These are phyloP conservation scores for Morus bassanus DNA, from an alignment of 2,797 vertebrate genomes.

Conservation along the genomic window DNA sequence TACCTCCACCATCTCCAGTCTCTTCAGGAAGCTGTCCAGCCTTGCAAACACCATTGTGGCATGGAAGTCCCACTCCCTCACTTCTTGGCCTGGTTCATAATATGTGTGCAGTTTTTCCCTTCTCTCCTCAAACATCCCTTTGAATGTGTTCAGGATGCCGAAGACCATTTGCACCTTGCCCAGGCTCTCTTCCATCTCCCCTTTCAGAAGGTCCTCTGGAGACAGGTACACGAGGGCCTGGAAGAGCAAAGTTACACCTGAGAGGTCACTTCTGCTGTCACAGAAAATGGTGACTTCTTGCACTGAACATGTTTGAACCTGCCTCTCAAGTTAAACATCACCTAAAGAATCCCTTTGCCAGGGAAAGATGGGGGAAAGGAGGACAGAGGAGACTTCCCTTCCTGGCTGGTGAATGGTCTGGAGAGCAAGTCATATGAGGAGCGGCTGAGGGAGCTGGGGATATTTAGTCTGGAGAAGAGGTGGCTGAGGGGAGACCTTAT, in stretches of 20 bases:
- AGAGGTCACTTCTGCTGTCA: background rate
- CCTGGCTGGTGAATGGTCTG: no score
- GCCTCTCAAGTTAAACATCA: background rate
- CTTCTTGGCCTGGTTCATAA: constrained; percentile 72
- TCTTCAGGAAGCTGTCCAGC: constrained; percentile 82
- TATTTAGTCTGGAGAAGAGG: no score
- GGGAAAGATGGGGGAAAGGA: background rate
- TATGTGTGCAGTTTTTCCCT: constrained; percentile 77
- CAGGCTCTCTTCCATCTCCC: constrained; percentile 85
- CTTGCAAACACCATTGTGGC: constrained; percentile 79
- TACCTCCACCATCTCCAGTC: constrained; percentile 81
- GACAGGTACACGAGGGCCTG: constrained; percentile 83
- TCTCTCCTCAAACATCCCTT: constrained; percentile 77
- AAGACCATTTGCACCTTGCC: constrained; percentile 76
- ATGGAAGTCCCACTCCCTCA: constrained; percentile 83
- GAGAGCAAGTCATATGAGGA: no score
- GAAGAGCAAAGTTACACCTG: background rate
- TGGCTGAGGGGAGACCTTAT: no score
- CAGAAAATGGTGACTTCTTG: fast-evolving
- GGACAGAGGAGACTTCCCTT: background rate
- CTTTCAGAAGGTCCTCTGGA: constrained; percentile 89
- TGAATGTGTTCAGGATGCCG: constrained; percentile 81
- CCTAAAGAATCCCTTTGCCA: background rate
- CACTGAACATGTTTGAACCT: background rate
- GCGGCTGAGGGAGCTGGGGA: no score